Base-by-base conservation (phyloP, 2,797 vertebrate genomes). In the Adelosebastes latens region DNA sequence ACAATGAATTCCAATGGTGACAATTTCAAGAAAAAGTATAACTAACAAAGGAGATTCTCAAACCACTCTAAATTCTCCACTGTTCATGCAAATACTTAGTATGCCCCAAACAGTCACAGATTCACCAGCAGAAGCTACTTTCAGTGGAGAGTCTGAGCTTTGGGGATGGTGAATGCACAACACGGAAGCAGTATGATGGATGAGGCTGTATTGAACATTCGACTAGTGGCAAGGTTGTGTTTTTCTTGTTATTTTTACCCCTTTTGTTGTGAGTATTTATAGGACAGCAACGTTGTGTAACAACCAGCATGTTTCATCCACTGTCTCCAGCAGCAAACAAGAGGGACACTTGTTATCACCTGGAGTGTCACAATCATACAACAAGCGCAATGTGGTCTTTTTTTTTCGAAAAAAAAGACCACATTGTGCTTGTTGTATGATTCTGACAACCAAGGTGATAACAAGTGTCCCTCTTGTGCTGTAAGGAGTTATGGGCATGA, bases 181-280 rank as follows among this genome's bases (percentile, higher is more conserved):
- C 42, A 65, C 65, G n/a, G 24, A 71, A 62, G 59, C 63, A 22
- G 22, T 8, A 42, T 84, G 77, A 85, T 84, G 71, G 66, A 85
- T 75, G 64, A 69, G 25, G 49, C 36, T 66, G 56, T 27, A 42
- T 16, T 58, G 24, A 46, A 52, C 67, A 61, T 85, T 73, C 71
- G 66, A 86, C 63, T 59, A 11, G 53, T 76, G 70, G 83, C 76
- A 87, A 77, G 58, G 71, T 77, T 79, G 52, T 75, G n/a, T 62
- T 85, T 74, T 34, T 73, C 3, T 68, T 66, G 20, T 52, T 55
- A 72, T 78, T 76, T 18, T 36, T 18, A 39, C 56, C 52, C 31
- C 27, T 61, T 79, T 88, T 76, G 16, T 69, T 25, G 56, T 6
- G 12, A 65, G 55, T 80, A 80, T 88, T 80, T 85, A 73, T 66